Evolutionary conservation across 2,797 vertebrate species (phyloP), one percentile per base, ranked within the genome.

Genomic region (Mus spretus): DNA sequence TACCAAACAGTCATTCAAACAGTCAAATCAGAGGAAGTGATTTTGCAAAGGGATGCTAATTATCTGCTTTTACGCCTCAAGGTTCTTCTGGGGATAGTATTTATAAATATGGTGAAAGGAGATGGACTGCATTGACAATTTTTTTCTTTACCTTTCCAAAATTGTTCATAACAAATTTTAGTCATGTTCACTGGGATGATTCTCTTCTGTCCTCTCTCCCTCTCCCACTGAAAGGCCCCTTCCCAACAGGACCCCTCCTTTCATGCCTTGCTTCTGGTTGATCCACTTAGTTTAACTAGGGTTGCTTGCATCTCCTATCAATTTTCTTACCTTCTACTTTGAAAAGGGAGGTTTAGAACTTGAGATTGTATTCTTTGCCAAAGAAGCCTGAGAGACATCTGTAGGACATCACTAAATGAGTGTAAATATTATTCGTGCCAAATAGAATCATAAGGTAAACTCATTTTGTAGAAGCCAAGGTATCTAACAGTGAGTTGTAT

Each of bases 341-440:
- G 20, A 90, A 91, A 96, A 96, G 72, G 87, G 19, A 93, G 2
- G 77, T 37, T 67, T 37, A 85, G 37, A 89, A 61, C 26, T 94
- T 74, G 59, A 95, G 24, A 85, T 31, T 84, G 2, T 44, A 50
- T 89, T 92, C 44, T 93, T 75, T 34, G 59, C 19, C n/a, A 84
- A 83, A 77, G 31, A 89, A 91, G 6, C 8, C 24, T 70, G 24
- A 37, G 82, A 44, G 22, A 1, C 1, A 84, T 19, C 24, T 75
- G 11, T 24, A 84, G 44, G 22, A 44, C 15, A 47, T 37, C 80
- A 67, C 26, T 19, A 82, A 70, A 44, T 6, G 15, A 93, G 55
- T 28, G 89, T 67, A 82, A 55, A 19, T 55, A 2, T 77, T 20
- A 85, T 75, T 12, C 12, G 74, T 93, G 13, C 31, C 31, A 72